phyloP scores from a whole-genome alignment of 2,888 invertebrate genomes.

The Agrypnus murinus region DNA sequence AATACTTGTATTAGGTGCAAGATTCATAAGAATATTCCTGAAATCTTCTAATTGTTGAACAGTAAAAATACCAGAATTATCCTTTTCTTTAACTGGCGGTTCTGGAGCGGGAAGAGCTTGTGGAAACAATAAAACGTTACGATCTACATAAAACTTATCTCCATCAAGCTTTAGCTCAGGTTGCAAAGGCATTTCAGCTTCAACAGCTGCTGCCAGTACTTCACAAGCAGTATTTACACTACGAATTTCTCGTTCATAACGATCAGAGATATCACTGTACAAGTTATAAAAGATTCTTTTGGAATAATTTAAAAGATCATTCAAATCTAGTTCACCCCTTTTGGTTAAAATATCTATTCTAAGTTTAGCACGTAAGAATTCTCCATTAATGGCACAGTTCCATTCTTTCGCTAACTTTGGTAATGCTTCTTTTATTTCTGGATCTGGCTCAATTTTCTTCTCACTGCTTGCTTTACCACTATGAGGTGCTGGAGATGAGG shows the following conservation, averaged over 20 bases:
- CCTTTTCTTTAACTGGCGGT: slow-evolving; percentile 49
- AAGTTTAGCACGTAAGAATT: slow-evolving; percentile 72
- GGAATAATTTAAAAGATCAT: slow-evolving; percentile 71
- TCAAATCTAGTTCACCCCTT: slow-evolving; percentile 71
- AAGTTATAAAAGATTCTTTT: slow-evolving; percentile 73
- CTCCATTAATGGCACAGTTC: slow-evolving; percentile 75
- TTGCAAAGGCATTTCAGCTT: slow-evolving; percentile 69
- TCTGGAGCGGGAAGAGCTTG: slow-evolving; percentile 59
- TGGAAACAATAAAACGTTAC: slow-evolving; percentile 64
- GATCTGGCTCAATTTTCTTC: slow-evolving; percentile 48
- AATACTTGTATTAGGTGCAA: slow-evolving; percentile 69
- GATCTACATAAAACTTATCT: slow-evolving; percentile 68
- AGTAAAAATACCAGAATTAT: slow-evolving; percentile 61
- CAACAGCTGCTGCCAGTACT: slow-evolving; percentile 67
- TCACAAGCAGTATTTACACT: slow-evolving; percentile 67
- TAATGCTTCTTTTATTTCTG: slow-evolving; percentile 63
- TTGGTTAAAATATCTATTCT: slow-evolving; percentile 72
- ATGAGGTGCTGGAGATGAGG: too few relatives aligned
- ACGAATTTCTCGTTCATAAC: slow-evolving; percentile 68
- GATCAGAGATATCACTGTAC: slow-evolving; percentile 70
- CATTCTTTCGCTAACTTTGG: slow-evolving; percentile 75
- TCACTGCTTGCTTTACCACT: slow-evolving; percentile 31
- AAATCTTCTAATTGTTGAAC: slow-evolving; percentile 63
- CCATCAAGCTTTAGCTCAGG: slow-evolving; percentile 69
- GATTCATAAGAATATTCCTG: slow-evolving; percentile 64